phyloP scores from a whole-genome alignment of 2,113 vertebrate species.

The Oreocharis arfaki region DNA sequence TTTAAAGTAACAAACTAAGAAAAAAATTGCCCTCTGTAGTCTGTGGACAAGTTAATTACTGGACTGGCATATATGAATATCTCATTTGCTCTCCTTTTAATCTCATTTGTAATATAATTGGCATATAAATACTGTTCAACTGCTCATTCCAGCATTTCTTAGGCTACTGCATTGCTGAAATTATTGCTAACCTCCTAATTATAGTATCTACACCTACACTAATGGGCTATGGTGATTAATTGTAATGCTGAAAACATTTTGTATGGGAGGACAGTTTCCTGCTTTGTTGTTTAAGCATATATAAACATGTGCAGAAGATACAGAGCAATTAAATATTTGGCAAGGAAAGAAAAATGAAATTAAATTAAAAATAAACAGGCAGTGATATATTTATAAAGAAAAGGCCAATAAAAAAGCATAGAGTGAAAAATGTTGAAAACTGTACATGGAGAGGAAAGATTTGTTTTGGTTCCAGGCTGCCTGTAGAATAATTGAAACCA shows the following conservation, averaged over 20 bases:
- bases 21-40: background rate
- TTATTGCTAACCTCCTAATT: background rate
- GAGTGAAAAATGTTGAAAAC: background rate
- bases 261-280: background rate
- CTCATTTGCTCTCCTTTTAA: background rate
- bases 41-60: background rate
- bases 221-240: background rate
- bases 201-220: background rate
- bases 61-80: background rate
- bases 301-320: background rate
- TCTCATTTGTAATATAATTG: background rate
- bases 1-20: background rate
- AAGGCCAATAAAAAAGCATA: background rate
- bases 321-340: background rate
- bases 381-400: background rate
- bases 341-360: background rate
- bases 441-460: background rate
- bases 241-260: background rate
- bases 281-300: background rate
- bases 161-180: background rate
- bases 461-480: background rate
- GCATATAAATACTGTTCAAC: background rate
- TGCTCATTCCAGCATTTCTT: background rate
- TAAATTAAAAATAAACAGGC: background rate
- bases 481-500: background rate